Evolutionary conservation across 2,797 vertebrate species (phyloP).

Genomic region (Cryptoprocta ferox): DNA sequence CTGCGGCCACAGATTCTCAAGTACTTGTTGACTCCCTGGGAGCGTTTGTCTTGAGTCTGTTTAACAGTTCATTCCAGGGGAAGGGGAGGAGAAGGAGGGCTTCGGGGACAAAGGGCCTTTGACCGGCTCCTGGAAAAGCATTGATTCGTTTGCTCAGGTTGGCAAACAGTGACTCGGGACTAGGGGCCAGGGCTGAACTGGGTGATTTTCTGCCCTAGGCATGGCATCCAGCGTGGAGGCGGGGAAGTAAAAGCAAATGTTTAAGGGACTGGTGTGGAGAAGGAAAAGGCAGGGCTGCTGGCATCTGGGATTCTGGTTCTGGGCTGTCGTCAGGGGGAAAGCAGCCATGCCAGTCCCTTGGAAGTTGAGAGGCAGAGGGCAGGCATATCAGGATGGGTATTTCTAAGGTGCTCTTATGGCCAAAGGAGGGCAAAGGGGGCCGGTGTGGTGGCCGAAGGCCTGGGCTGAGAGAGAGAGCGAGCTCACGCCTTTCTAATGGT

Average conservation of each 20-base stretch:
- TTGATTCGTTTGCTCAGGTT: slow-evolving; percentile 52
- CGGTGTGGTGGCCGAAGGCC: neutral
- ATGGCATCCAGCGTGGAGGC: neutral
- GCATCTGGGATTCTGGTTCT: neutral
- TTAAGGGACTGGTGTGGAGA: neutral
- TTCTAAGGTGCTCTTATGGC: no score
- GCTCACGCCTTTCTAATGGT: rapidly evolving
- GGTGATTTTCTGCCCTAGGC: neutral
- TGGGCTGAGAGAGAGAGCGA: neutral
- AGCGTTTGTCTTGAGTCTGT: slow-evolving; percentile 18
- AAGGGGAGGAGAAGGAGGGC: neutral
- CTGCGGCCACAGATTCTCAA: neutral
- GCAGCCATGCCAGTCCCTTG: neutral
- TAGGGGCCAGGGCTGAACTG: neutral
- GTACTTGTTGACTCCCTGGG: slow-evolving; percentile 29
- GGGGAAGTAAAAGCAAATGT: neutral
- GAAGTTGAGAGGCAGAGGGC: neutral
- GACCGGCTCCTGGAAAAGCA: neutral
- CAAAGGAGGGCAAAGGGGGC: no score
- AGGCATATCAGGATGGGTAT: neutral
- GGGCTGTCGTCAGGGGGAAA: neutral
- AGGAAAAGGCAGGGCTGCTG: no score
- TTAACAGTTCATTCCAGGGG: neutral
- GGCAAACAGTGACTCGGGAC: slow-evolving; percentile 27
- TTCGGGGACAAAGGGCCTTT: slow-evolving; percentile 59